Base-by-base conservation (phyloP, 2,797 vertebrate genomes). In the Siniperca obscura region DNA sequence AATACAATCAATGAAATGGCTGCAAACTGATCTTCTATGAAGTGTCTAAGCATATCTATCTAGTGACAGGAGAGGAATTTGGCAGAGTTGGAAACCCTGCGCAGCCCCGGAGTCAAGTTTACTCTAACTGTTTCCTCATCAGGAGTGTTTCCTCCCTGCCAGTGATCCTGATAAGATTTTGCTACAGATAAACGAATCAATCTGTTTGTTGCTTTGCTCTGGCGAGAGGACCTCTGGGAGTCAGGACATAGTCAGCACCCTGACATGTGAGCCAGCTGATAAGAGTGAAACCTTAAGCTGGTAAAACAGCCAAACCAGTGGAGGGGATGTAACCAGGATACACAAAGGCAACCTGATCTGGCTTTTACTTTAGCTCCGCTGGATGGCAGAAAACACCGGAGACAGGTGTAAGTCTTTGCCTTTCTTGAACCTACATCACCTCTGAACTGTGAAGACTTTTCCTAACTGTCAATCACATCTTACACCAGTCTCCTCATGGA, bases 211-310 rank as follows among this genome's bases (percentile, higher is more conserved):
- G 75, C 67, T 70, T 44, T 71, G 59, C 46, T 50, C 21, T 53
- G 40, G 27, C 4, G 21, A 74, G 50, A 74, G 76, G 62, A 86
- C 71, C 83, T 82, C 68, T 70, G 73, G 72, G 79, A 86, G 83
- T 79, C 71, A 55, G 75, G 76, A 60, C 73, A 14, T 25, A 55
- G 74, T 71, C 84, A 55, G 70, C 71, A 56, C 53, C 52, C 44
- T 56, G 91, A 92, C 85, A 94, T 87, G 88, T 90, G 93, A 95
- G 85, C 76, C 74, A 42, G 74, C 82, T 81, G 93, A 95, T 94
- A 93, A 92, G 90, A 85, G 78, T 92, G 95, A 95, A 94, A 96
- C 92, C 87, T 82, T 83, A 94, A 90, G 86, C 92, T 89, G 81
- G 83, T 81, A 62, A 86, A 91, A 85, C 81, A 90, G 78, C 44